Conservation (phyloP, 1,140 invertebrate species). For the Tenebrio molitor region DNA sequence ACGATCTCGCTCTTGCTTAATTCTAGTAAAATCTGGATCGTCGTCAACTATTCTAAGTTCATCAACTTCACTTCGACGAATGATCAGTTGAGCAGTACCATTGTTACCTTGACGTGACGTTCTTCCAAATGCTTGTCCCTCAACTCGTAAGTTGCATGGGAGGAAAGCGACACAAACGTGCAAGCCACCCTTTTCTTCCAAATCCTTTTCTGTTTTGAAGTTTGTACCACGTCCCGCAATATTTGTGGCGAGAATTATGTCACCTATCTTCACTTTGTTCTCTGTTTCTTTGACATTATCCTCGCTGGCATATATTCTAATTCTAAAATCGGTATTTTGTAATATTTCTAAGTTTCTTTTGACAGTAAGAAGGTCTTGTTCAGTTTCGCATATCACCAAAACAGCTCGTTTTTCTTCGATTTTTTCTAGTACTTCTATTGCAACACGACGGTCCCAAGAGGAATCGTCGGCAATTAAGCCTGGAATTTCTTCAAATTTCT, state of each 20-base stretch:
- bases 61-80: not conserved
- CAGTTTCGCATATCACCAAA: constrained; percentile 14
- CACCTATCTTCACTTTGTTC: not conserved
- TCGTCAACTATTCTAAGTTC: not conserved
- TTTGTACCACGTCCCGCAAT: constrained; percentile 22
- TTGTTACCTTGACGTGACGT: constrained; percentile 3
- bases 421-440: not conserved
- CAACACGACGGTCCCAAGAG: not conserved
- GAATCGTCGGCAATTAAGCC: not conserved
- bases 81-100: constrained; percentile 10
- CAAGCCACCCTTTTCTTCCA: constrained; percentile 5
- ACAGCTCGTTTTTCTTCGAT: constrained; percentile 7
- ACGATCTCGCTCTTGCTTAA: constrained; percentile 1
- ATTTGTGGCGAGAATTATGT: constrained; percentile 21
- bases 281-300: not conserved
- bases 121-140: constrained; percentile 17
- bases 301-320: not conserved
- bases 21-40: not conserved
- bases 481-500: not conserved
- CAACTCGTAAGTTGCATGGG: constrained; percentile 17
- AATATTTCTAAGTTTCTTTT: not conserved
- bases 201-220: not conserved
- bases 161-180: constrained; percentile 17
- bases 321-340: not conserved
- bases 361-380: not conserved